Evolutionary conservation across 2,888 invertebrate species (phyloP).

Genomic region (Nephrotoma guestfalica): DNA sequence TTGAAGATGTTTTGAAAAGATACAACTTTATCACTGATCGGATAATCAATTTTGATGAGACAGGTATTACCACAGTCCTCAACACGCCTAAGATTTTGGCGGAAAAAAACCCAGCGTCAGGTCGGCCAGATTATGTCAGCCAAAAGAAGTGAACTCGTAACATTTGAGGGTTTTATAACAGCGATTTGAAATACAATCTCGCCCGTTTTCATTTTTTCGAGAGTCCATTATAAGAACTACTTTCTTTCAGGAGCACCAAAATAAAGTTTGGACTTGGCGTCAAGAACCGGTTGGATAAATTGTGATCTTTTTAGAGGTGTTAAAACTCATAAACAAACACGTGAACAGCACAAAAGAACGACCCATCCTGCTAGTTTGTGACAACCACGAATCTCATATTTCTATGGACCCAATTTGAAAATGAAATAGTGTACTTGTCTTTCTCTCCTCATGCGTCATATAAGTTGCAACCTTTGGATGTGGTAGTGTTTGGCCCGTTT

Average conservation of each 20-base stretch:
- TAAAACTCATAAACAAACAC: slow-evolving; percentile 16
- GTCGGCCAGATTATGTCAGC: slow-evolving; percentile 22
- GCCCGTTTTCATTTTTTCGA: slow-evolving; percentile 15
- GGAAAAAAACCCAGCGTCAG: not conserved
- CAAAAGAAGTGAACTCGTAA: slow-evolving; percentile 23
- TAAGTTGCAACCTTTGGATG: slow-evolving; percentile 10
- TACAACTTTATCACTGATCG: slow-evolving; percentile 13
- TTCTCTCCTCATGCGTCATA: slow-evolving; percentile 6
- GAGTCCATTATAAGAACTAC: slow-evolving; percentile 7
- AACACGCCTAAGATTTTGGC: slow-evolving; percentile 15
- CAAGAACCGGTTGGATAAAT: slow-evolving; percentile 19
- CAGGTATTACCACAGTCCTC: slow-evolving; percentile 13
- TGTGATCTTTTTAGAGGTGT: slow-evolving; percentile 17
- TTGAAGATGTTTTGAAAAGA: not conserved
- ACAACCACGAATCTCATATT: slow-evolving; percentile 23
- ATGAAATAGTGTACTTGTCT: too few relatives aligned
- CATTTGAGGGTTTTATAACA: slow-evolving; percentile 8
- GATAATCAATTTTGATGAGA: slow-evolving; percentile 16
- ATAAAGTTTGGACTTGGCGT: slow-evolving; percentile 18
- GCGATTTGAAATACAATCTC: not conserved
- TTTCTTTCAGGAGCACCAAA: slow-evolving; percentile 17
- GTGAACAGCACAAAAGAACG: slow-evolving; percentile 13
- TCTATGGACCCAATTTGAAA: slow-evolving; percentile 16
- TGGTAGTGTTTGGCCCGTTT: slow-evolving; percentile 10
- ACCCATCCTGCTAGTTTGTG: slow-evolving; percentile 7